A percentile compares a stretch with the other conserved stretches of the same genome.
These are phyloP conservation scores for Oxyura jamaicensis DNA, from an alignment of 2,113 vertebrate genomes.

Conservation along the genomic window DNA sequence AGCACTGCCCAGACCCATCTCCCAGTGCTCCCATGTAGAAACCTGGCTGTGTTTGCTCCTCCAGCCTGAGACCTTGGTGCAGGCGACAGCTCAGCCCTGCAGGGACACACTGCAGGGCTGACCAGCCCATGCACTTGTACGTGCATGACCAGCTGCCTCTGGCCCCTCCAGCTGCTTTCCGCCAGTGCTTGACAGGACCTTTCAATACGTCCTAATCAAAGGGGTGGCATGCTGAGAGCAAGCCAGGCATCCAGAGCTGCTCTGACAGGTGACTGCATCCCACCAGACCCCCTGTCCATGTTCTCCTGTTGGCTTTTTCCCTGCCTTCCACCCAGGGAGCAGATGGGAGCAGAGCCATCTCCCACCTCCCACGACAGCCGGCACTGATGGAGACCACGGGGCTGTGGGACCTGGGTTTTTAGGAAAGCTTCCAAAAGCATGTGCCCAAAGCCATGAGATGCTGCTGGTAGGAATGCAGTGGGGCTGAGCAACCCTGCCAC, in stretches of 20 bases:
- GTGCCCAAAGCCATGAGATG: not conserved
- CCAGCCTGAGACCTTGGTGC: fast-evolving
- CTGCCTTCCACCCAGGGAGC: fast-evolving
- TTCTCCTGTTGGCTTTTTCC: not conserved
- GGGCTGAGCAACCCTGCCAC: not conserved
- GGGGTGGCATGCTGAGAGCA: fast-evolving
- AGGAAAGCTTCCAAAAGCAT: not conserved
- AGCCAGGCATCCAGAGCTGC: not conserved
- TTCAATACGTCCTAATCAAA: not conserved
- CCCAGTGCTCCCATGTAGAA: not conserved
- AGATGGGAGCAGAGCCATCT: not conserved
- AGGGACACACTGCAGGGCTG: not conserved
- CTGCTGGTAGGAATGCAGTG: not conserved
- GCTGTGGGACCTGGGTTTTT: not conserved
- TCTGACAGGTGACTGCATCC: not conserved
- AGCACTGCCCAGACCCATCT: not conserved
- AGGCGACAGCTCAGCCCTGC: not conserved
- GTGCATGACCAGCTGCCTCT: not conserved
- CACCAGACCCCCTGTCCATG: not conserved
- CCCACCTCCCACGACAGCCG: fast-evolving
- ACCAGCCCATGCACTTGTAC: no score
- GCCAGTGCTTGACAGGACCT: fast-evolving
- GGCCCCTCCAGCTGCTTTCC: not conserved
- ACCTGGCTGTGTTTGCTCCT: fast-evolving
- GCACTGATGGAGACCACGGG: not conserved